These are phyloP conservation scores for Drosophila atripex DNA, from an alignment of 2,888 invertebrate genomes.

Conservation along the genomic window DNA sequence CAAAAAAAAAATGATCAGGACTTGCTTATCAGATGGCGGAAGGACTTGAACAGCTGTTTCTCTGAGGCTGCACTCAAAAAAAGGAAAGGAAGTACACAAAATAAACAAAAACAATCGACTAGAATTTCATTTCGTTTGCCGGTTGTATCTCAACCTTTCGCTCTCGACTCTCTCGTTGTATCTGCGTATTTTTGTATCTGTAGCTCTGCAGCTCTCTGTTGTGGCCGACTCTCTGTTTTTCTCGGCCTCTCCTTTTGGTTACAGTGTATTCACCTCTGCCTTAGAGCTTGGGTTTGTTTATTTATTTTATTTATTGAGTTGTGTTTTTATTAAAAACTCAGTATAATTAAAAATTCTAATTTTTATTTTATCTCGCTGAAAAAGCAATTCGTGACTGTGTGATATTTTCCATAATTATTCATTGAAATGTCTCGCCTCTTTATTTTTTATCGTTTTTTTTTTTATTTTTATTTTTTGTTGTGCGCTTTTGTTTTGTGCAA, in stretches of 20 bases:
- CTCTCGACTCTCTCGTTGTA: background rate
- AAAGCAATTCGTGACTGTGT: constrained; percentile 37
- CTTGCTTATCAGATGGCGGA: constrained; percentile 29
- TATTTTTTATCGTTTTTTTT: constrained; percentile 7
- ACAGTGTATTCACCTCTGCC: constrained; percentile 68
- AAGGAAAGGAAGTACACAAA: constrained; percentile 3
- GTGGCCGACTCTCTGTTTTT: background rate
- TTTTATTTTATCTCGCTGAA: background rate
- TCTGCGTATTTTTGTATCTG: constrained; percentile 5
- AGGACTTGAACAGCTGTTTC: constrained; percentile 42
- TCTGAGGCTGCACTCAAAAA: background rate
- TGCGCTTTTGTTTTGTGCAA: constrained; percentile 36
- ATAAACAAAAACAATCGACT: constrained; percentile 5
- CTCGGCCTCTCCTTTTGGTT: constrained; percentile 24
- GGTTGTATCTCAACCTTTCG: constrained; percentile 14
- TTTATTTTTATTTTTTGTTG: constrained; percentile 7
- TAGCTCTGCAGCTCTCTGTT: background rate
- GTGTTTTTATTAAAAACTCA: background rate
- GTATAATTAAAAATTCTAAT: constrained; percentile 8
- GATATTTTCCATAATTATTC: constrained; percentile 26
- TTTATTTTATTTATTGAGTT: constrained; percentile 20
- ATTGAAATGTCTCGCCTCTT: constrained; percentile 35
- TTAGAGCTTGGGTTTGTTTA: constrained; percentile 16
- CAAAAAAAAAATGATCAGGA: background rate
- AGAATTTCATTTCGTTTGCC: constrained; percentile 25